Evolutionary conservation across 2,888 invertebrate species (phyloP).

Genomic region (Leptothorax acervorum): DNA sequence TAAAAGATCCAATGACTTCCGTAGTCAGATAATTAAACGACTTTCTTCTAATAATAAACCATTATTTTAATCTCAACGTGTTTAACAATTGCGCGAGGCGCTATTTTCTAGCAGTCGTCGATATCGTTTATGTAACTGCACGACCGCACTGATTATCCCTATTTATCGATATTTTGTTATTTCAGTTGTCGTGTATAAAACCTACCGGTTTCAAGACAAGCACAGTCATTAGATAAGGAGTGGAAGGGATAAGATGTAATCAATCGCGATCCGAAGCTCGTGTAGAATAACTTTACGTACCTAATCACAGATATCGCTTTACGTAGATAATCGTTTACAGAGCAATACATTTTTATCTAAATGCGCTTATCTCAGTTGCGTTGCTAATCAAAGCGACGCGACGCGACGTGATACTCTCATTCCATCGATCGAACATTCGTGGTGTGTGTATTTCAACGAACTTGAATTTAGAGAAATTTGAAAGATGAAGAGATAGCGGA

Average conservation of each 20-base stretch:
- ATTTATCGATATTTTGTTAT: background rate
- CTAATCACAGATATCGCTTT: background rate
- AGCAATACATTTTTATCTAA: background rate
- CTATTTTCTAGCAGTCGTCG: background rate
- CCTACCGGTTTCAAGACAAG: background rate
- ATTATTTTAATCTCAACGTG: background rate
- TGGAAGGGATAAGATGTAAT: conserved; percentile 6
- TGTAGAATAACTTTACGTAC: background rate
- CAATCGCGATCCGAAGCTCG: background rate
- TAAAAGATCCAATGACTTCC: background rate
- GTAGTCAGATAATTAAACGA: background rate
- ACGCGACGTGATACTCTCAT: background rate
- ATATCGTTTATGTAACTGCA: background rate
- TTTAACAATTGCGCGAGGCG: background rate
- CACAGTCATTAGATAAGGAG: background rate
- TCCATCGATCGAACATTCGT: background rate
- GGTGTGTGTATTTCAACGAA: background rate
- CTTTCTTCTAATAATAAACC: background rate
- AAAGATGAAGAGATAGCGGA: background rate
- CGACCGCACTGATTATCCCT: background rate
- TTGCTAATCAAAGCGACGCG: background rate
- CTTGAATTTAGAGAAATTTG: background rate
- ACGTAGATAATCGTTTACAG: background rate
- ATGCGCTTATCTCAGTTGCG: background rate
- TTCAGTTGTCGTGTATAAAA: background rate